Base-by-base conservation (phyloP, 1,140 invertebrate species). In the Drosophila dunni region DNA sequence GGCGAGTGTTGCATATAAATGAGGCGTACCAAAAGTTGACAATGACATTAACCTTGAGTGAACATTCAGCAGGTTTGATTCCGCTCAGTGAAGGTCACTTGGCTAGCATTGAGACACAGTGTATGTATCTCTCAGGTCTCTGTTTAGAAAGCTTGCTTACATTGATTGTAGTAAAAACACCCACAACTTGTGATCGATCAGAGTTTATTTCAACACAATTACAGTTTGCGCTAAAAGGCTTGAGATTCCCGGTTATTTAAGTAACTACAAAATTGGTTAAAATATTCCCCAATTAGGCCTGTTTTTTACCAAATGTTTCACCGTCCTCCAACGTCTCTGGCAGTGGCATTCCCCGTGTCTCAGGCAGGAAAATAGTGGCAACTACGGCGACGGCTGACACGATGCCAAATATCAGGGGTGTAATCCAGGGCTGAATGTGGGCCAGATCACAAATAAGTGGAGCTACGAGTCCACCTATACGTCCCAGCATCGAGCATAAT, bases 311-410 rank as follows among this genome's bases (percentile, higher is more conserved):
- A 90, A 96, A 96, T 40, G 93, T 93, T 93, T 97, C 96, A 40
- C 96, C 96, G 78, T 97, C 96, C 85, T 96, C 95, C 36, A 97
- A 92, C 0, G 96, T 97, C 70, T 97, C 96, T 29, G 96, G 96
- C 42, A 97, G 85, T 48, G 94, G 94, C 76, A 93, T 93, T 9
- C 95, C 95, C 58, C 95, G 93, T 0, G 97, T 97, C 93, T 97
- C 96, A 0, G 96, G 96, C 44, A 97, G 88, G 2, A 95, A 81
- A 0, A 96, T 75, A 11, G 94, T 94, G 1, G 96, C 92, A 1
- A 93, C 46, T 2, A 95, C 94, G 5, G 95, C 95, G 8, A 95
- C 71, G 0, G 96, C 68, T 1, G 95, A 94, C 8, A 95, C 85
- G 1, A 93, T 73, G 6, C 96, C 96, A 88, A 97, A 96, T 38